Conservation (phyloP, 2,113 vertebrate species). For the Istiophorus platypterus region DNA sequence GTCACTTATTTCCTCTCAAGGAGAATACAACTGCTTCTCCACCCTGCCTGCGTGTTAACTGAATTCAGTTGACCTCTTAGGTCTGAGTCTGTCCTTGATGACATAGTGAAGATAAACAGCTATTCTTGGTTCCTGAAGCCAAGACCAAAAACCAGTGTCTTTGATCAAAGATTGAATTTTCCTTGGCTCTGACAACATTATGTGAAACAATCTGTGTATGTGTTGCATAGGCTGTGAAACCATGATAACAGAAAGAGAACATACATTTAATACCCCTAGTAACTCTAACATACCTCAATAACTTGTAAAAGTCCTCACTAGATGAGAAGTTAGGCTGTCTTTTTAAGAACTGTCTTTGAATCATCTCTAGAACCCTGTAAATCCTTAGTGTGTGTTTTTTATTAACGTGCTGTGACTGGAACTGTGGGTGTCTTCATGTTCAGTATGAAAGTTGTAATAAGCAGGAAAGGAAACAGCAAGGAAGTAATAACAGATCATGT, state of each 20-base stretch:
- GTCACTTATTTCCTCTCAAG: not conserved
- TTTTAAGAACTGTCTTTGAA: not conserved
- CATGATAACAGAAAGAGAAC: not conserved
- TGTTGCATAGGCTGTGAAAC: not conserved
- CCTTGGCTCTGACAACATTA: not conserved
- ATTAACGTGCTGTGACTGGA: not conserved
- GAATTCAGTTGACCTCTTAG: constrained; percentile 11
- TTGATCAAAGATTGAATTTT: not conserved
- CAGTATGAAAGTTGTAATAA: not conserved
- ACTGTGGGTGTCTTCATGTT: not conserved
- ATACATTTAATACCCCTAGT: not conserved
- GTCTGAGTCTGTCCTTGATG: not conserved
- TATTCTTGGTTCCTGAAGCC: not conserved
- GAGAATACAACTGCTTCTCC: not conserved
- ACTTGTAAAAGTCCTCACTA: not conserved
- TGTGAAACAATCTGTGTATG: not conserved
- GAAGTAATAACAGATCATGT: not conserved
- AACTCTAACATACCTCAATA: not conserved
- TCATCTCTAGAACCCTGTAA: no score
- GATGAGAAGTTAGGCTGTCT: not conserved
- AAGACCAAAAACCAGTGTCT: not conserved
- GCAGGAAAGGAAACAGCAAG: not conserved
- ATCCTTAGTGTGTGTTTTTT: not conserved
- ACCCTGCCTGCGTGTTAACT: not conserved
- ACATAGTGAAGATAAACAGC: not conserved